Conservation (phyloP, 2,888 invertebrate genomes). For the Eudemis profundana region DNA sequence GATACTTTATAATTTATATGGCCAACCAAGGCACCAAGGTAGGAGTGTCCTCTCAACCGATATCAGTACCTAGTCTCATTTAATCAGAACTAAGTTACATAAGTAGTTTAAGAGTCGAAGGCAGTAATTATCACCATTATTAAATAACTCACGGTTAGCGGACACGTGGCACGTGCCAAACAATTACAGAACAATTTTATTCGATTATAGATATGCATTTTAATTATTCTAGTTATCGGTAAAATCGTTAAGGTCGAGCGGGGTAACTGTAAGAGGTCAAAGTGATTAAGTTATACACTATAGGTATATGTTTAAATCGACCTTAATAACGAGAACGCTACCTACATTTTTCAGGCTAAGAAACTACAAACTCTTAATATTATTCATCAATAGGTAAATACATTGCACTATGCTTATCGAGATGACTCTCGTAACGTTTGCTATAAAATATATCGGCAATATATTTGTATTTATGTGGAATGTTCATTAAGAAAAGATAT, state of each 20-base stretch:
- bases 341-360: no score
- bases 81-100: not conserved
- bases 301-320: no score
- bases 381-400: no score
- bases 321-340: no score
- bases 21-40: not conserved
- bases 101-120: slow-evolving; percentile 6
- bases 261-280: not conserved
- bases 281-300: no score
- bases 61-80: not conserved
- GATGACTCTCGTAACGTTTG: no score
- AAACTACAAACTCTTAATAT: no score
- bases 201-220: slow-evolving; percentile 16
- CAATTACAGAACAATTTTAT: slow-evolving; percentile 13
- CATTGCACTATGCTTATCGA: no score
- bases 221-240: slow-evolving; percentile 8
- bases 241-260: slow-evolving; percentile 2
- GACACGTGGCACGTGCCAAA: slow-evolving; percentile 12
- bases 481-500: no score
- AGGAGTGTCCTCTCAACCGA: not conserved
- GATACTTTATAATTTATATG: not conserved
- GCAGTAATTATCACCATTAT: slow-evolving; percentile 2
- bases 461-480: no score
- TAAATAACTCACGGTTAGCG: slow-evolving; percentile 11
- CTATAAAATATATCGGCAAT: no score